These are phyloP conservation scores for Pygathrix nemaeus DNA, from an alignment of 2,113 vertebrate genomes.

Conservation along the genomic window DNA sequence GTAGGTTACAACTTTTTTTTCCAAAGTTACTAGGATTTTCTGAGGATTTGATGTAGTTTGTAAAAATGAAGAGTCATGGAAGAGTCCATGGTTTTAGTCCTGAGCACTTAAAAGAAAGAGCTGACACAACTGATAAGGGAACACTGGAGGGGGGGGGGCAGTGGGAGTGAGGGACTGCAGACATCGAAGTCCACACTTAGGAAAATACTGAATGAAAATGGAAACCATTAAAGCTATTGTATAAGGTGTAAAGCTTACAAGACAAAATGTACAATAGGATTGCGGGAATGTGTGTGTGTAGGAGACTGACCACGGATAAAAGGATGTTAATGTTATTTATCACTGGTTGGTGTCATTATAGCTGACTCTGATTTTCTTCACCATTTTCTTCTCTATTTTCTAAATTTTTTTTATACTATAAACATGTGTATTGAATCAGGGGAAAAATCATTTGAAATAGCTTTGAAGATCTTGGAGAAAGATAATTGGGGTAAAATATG, in stretches of 20 bases:
- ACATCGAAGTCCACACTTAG: neutral
- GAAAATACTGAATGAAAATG: neutral
- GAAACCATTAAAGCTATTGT: neutral
- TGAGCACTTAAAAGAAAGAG: neutral
- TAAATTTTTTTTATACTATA: conserved; percentile 59
- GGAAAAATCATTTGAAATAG: conserved; percentile 66
- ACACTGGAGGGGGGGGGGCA: accelerated
- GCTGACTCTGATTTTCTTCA: conserved; percentile 45
- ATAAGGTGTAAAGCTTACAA: neutral
- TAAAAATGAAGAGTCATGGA: neutral
- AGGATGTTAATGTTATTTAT: neutral
- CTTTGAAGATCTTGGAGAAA: conserved; percentile 70
- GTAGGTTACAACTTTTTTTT: neutral
- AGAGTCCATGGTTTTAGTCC: neutral
- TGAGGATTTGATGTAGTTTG: neutral
- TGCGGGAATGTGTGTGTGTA: neutral
- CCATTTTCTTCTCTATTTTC: conserved; percentile 65
- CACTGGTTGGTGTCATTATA: neutral
- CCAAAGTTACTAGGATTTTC: neutral
- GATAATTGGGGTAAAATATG: conserved; percentile 70
- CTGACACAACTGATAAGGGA: neutral
- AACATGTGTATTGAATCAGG: conserved; percentile 69
- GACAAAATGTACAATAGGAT: neutral
- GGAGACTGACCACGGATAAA: neutral
- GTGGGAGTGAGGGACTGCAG: neutral